Percentiles rank a stretch among this genome's conserved stretches.
Conservation (phyloP, 2,113 vertebrate species). For the Heterochromis multidens region DNA sequence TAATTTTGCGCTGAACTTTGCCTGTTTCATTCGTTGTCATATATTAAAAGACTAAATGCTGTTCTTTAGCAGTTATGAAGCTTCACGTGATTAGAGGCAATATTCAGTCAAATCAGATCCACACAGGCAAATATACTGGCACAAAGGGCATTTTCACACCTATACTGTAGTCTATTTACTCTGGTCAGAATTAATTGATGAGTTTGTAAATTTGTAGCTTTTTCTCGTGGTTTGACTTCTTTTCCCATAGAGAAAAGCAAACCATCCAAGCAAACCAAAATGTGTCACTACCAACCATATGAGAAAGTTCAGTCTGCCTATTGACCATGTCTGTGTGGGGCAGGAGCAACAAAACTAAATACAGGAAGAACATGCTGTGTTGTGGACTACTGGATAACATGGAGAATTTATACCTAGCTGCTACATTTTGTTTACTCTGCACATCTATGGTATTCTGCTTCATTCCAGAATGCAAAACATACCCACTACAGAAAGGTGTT, state of each 20-base stretch:
- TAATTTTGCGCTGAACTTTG: neutral
- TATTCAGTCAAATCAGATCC: neutral
- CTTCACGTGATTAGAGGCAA: neutral
- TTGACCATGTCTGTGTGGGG: neutral
- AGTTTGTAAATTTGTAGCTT: neutral
- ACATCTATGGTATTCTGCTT: neutral
- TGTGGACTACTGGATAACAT: neutral
- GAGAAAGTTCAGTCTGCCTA: neutral
- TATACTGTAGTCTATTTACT: neutral
- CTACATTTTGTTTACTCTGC: neutral
- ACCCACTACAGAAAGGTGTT: neutral
- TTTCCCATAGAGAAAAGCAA: neutral
- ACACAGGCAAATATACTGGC: neutral
- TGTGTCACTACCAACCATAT: neutral
- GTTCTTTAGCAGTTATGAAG: neutral
- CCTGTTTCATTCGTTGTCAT: neutral
- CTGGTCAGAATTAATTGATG: neutral
- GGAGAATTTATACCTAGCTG: neutral
- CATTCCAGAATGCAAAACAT: neutral
- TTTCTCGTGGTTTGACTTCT: neutral
- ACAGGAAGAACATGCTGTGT: neutral
- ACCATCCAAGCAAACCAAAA: neutral
- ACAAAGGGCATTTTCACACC: neutral
- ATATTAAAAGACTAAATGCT: neutral
- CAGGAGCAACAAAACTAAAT: neutral